Conservation (phyloP, 2,888 invertebrate species). For the Crematogaster levior region DNA sequence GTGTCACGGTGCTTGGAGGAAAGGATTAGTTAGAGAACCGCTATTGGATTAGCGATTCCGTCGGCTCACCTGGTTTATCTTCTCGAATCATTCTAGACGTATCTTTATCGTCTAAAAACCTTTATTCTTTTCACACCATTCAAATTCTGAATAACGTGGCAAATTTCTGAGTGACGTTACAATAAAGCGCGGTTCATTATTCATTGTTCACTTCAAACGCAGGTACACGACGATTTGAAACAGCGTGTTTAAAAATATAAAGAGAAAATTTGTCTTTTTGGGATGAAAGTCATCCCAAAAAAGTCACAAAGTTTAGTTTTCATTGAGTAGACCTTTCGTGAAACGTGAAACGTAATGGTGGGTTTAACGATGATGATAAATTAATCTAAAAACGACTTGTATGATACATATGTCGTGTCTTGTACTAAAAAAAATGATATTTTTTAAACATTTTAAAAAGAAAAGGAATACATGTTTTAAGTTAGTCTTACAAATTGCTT, state of each 20-base stretch:
- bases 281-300: slow-evolving; percentile 39
- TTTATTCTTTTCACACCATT: slow-evolving; percentile 82
- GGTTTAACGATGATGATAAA: not conserved
- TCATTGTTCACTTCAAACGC: slow-evolving; percentile 68
- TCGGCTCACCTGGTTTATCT: slow-evolving; percentile 75
- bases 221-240: slow-evolving; percentile 63
- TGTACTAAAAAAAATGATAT: not conserved
- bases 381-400: not conserved
- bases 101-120: no score
- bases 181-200: slow-evolving; percentile 82
- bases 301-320: no score
- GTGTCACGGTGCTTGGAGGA: slow-evolving; percentile 76
- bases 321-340: no score
- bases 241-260: slow-evolving; percentile 55
- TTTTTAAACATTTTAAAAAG: not conserved
- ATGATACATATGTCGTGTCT: not conserved
- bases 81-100: slow-evolving; percentile 68
- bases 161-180: no score
- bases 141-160: no score
- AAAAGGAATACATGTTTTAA: not conserved
- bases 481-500: not conserved
- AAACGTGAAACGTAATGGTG: not conserved
- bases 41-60: slow-evolving; percentile 76
- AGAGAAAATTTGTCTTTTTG: slow-evolving; percentile 56
- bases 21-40: slow-evolving; percentile 83